A percentile compares a stretch with the other conserved stretches of the same genome.
Evolutionary conservation across 2,888 invertebrate genomes (phyloP).

Genomic region (Gastrophysa polygoni): DNA sequence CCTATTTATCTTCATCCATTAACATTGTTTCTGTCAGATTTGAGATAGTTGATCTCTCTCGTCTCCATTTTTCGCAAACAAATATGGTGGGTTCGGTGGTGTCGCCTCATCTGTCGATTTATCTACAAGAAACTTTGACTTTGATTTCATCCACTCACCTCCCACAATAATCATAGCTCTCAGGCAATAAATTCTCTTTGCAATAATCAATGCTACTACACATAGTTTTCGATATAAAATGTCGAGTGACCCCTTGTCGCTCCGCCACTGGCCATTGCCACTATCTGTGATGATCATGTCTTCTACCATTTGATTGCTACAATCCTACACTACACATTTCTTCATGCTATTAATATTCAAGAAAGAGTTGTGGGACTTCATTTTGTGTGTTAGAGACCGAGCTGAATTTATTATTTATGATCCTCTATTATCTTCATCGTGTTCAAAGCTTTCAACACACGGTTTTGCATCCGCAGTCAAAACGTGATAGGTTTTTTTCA

Average conservation of each 20-base stretch:
- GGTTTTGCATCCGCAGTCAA: conserved; percentile 5
- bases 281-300: not conserved
- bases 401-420: conserved; percentile 10
- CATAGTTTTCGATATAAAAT: too few relatives aligned
- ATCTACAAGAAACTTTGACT: too few relatives aligned
- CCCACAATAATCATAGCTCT: too few relatives aligned
- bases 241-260: too few relatives aligned
- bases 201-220: too few relatives aligned
- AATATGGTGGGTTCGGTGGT: conserved; percentile 1
- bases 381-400: conserved; percentile 4
- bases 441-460: conserved; percentile 3
- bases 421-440: not conserved
- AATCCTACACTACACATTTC: conserved; percentile 11
- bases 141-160: too few relatives aligned
- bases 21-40: not conserved
- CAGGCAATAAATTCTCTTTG: too few relatives aligned
- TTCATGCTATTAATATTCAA: conserved; percentile 19
- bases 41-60: not conserved
- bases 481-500: conserved; percentile 2
- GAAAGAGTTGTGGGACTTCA: conserved; percentile 10
- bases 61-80: conserved; percentile 1
- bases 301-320: not conserved
- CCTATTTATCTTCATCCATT: not conserved
- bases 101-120: too few relatives aligned
- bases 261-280: not conserved